Percentiles rank a stretch among this genome's conserved stretches.
Evolutionary conservation across 2,113 vertebrate species (phyloP).

Genomic region (Labeo rohita): DNA sequence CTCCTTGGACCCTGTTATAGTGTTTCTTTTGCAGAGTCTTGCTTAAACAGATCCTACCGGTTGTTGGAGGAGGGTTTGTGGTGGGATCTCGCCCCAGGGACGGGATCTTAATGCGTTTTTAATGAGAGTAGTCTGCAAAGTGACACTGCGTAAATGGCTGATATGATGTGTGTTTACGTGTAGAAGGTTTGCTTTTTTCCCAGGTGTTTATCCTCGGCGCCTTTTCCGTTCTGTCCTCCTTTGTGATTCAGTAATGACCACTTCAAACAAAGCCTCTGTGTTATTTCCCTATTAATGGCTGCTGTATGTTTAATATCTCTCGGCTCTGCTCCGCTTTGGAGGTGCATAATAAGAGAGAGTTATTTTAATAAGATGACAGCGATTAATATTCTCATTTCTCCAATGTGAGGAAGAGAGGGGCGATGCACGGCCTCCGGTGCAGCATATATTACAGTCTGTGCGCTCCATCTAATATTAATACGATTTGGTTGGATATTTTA

Average conservation of each 20-base stretch:
- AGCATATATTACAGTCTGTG: conserved; percentile 70
- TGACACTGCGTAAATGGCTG: conserved; percentile 66
- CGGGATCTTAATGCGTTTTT: conserved; percentile 75
- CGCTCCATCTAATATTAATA: conserved; percentile 78
- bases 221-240: not conserved
- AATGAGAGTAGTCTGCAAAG: conserved; percentile 72
- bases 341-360: conserved; percentile 64
- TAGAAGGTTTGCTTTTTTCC: not conserved
- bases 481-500: conserved; percentile 67
- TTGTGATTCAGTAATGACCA: conserved; percentile 19
- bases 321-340: conserved; percentile 47
- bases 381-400: conserved; percentile 73
- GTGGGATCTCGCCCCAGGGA: conserved; percentile 59
- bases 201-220: not conserved
- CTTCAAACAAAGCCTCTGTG: conserved; percentile 1
- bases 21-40: conserved; percentile 62
- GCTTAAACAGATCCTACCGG: conserved; percentile 69
- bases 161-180: conserved; percentile 55
- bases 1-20: conserved; percentile 38
- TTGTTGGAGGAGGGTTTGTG: conserved; percentile 58
- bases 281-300: conserved; percentile 50
- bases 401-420: conserved; percentile 53
- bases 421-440: conserved; percentile 61
- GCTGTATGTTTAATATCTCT: conserved; percentile 60
- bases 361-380: conserved; percentile 65